Evolutionary conservation across 2,113 vertebrate species (phyloP).

Genomic region (Microcebus lehilahytsara): DNA sequence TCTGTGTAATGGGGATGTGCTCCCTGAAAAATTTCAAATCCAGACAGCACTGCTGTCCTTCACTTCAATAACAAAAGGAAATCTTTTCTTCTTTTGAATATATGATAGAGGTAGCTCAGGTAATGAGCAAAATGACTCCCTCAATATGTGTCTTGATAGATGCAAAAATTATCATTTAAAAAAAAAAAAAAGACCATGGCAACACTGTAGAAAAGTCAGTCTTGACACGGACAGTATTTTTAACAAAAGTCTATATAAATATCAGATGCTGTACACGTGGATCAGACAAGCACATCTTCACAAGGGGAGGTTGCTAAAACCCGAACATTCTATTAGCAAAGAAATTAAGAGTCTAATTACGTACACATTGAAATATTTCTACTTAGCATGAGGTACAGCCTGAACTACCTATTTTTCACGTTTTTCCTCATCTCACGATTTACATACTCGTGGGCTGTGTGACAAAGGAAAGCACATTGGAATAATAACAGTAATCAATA

Average conservation of each 20-base stretch:
- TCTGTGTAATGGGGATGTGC: conserved; percentile 71
- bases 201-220: conserved; percentile 62
- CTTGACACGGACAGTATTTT: conserved; percentile 40
- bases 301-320: conserved; percentile 44
- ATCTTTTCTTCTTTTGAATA: conserved; percentile 81
- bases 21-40: conserved; percentile 71
- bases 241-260: conserved; percentile 60
- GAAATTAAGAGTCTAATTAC: conserved; percentile 62
- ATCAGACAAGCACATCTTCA: conserved; percentile 57
- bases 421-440: conserved; percentile 4
- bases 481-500: background rate
- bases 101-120: conserved; percentile 78
- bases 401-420: background rate
- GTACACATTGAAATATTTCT: conserved; percentile 1
- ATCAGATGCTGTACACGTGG: conserved; percentile 47
- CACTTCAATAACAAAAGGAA: conserved; percentile 81
- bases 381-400: conserved; percentile 20
- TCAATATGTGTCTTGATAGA: conserved; percentile 73
- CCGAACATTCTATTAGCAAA: conserved; percentile 24
- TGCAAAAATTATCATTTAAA: conserved; percentile 71
- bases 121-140: conserved; percentile 71
- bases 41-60: conserved; percentile 78
- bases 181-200: conserved; percentile 56
- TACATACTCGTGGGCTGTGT: background rate
- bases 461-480: background rate